phyloP scores from a whole-genome alignment of 2,888 invertebrate genomes.

The Acleris emargana region DNA sequence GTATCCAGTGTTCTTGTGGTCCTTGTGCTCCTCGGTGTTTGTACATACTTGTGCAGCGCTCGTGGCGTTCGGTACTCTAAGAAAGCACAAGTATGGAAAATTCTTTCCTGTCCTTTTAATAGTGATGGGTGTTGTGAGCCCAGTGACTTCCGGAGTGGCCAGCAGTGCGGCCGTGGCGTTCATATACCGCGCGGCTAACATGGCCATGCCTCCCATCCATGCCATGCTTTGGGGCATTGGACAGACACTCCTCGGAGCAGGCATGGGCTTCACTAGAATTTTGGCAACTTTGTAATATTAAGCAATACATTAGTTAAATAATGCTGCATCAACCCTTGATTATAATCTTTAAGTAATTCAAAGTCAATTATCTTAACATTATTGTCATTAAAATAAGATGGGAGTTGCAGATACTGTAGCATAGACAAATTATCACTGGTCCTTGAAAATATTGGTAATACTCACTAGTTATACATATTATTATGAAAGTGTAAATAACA shows the following conservation, averaged over 20 bases:
- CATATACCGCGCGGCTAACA: slow-evolving; percentile 94
- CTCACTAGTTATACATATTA: slow-evolving; percentile 45
- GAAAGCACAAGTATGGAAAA: slow-evolving; percentile 97
- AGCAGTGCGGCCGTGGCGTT: slow-evolving; percentile 97
- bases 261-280: slow-evolving; percentile 96
- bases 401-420: slow-evolving; percentile 54
- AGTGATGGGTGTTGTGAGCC: slow-evolving; percentile 94
- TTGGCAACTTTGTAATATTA: slow-evolving; percentile 92
- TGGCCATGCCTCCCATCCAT: slow-evolving; percentile 95
- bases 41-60: slow-evolving; percentile 96
- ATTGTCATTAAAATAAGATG: slow-evolving; percentile 49
- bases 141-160: slow-evolving; percentile 93
- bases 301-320: slow-evolving; percentile 25
- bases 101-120: slow-evolving; percentile 95
- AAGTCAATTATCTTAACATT: slow-evolving; percentile 64
- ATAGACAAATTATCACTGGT: slow-evolving; percentile 44
- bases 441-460: slow-evolving; percentile 43
- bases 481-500: slow-evolving; percentile 32
- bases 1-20: slow-evolving; percentile 98
- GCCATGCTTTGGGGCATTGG: slow-evolving; percentile 98
- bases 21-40: slow-evolving; percentile 95
- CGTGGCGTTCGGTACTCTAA: slow-evolving; percentile 94
- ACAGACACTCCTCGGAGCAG: slow-evolving; percentile 94
- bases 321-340: slow-evolving; percentile 25
- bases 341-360: slow-evolving; percentile 44